Conservation (phyloP, 2,113 vertebrate species). For the Merops nubicus region DNA sequence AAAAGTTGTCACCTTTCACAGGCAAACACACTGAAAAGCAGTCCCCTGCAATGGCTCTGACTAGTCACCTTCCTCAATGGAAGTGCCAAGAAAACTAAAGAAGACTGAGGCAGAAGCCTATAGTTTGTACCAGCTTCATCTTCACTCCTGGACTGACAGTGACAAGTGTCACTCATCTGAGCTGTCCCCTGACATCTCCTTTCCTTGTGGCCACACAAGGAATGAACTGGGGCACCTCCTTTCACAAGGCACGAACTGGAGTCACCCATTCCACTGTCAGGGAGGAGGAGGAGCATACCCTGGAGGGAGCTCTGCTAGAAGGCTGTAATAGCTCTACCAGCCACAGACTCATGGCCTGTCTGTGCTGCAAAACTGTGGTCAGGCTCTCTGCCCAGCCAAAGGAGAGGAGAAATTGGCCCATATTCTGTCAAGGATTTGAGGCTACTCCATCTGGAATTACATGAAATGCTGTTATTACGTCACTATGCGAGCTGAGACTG, state of each 20-base stretch:
- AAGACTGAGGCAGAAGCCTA: neutral
- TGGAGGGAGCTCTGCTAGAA: neutral
- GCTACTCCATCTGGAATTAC: slow-evolving; percentile 20
- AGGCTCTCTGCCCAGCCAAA: slow-evolving; percentile 5
- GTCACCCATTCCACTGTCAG: neutral
- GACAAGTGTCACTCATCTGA: neutral
- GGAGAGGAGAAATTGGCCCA: neutral
- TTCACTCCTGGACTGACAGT: neutral
- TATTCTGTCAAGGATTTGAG: neutral
- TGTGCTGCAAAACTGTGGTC: neutral
- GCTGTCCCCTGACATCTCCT: neutral
- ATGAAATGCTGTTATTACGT: slow-evolving; percentile 34
- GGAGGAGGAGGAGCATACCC: neutral
- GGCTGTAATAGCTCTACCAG: neutral
- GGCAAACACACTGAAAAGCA: neutral
- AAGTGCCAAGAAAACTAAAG: neutral
- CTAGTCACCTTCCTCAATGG: too few species aligned
- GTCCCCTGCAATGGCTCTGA: neutral
- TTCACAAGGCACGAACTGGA: neutral
- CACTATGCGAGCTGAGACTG: neutral
- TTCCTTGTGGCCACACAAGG: neutral
- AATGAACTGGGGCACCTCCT: neutral
- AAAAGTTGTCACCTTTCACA: neutral
- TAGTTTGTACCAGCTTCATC: neutral
- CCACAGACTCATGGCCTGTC: slow-evolving; percentile 2